A percentile compares a stretch with the other conserved stretches of the same genome.
Evolutionary conservation across 2,797 vertebrate species (phyloP).

Genomic region (Silurus lanzhouensis): DNA sequence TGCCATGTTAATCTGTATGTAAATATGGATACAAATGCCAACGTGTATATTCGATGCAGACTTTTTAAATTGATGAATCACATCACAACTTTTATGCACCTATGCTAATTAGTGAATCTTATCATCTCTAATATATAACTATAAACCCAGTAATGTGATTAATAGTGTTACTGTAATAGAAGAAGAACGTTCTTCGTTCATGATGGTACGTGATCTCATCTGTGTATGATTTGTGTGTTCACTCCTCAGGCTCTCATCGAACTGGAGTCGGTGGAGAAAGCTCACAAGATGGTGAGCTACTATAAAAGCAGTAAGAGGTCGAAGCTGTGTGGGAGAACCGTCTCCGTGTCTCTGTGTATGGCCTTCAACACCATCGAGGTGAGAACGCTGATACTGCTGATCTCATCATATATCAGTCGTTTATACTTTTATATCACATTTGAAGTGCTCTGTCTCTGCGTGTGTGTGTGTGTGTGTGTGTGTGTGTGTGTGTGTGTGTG

Average conservation of each 20-base stretch:
- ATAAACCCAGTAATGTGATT: too few relatives aligned
- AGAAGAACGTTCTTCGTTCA: background rate
- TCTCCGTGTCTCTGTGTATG: slow-evolving; percentile 44
- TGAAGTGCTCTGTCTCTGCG: background rate
- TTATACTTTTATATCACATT: background rate
- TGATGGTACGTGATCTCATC: background rate
- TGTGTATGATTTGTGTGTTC: background rate
- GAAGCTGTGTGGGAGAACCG: slow-evolving; percentile 47
- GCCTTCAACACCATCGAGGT: slow-evolving; percentile 59
- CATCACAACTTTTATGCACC: too few relatives aligned
- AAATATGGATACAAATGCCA: too few relatives aligned
- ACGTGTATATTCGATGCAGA: too few relatives aligned
- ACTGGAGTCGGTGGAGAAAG: slow-evolving; percentile 54
- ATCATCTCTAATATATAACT: too few relatives aligned
- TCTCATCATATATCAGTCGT: background rate
- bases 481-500: slow-evolving; percentile 24
- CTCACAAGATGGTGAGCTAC: slow-evolving; percentile 55
- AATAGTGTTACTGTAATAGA: too few relatives aligned
- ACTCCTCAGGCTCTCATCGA: slow-evolving; percentile 55
- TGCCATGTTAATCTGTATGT: too few relatives aligned
- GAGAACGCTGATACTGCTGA: background rate
- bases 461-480: slow-evolving; percentile 12
- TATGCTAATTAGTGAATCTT: too few relatives aligned
- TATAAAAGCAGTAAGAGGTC: slow-evolving; percentile 50
- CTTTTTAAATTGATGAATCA: too few relatives aligned